Base-by-base conservation (phyloP, 2,113 vertebrate species). In the Neotoma lepida region DNA sequence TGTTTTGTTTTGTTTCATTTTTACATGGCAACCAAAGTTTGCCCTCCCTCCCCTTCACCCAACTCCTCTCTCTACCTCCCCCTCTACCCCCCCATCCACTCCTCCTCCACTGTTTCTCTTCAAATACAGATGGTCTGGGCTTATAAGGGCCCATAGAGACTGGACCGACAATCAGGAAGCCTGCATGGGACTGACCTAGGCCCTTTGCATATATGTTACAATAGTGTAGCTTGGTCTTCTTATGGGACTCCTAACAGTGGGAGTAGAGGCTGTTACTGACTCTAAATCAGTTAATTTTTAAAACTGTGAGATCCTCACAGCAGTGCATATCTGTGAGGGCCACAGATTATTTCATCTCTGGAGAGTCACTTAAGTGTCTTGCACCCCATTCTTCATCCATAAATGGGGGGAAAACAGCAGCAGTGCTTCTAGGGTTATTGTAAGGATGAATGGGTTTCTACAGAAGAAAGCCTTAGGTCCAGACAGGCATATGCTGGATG, bases 261-360 rank as follows among this genome's bases (percentile, higher is more conserved):
- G 7, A 71, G 1, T 8, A 70, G 68, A 3, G 68, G 17, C 68
- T 39, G 68, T 39, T 18, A 20, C 17, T 70, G 35, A n/a, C 35
- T n/a, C 3, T n/a, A 70, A 13, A 70, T 39, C 68, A 61, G 61
- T 58, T 41, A 30, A 8, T 28, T 51, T n/a, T 39, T 87, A 39
- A 86, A 86, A 63, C 56, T 17, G 46, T 49, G 3, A 10, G 12
- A 4, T 30, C 44, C 76, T 92, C 56, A 28, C 54, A 64, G 63
- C 41, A 85, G 6, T 6, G 6, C 35, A 6, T 58, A 35, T 6
- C 18, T 61, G 58, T 39, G 14, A 77, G 33, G 14, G 28, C 4
- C 30, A 5, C 0, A 6, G 10, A 49, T 2, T 3, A 15, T 2
- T 6, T 7, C 2, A 5, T 78, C 30, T 46, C 54, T 78, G 78